Evolutionary conservation across 2,113 vertebrate genomes (phyloP).

Genomic region (Anser brachyrhynchus): DNA sequence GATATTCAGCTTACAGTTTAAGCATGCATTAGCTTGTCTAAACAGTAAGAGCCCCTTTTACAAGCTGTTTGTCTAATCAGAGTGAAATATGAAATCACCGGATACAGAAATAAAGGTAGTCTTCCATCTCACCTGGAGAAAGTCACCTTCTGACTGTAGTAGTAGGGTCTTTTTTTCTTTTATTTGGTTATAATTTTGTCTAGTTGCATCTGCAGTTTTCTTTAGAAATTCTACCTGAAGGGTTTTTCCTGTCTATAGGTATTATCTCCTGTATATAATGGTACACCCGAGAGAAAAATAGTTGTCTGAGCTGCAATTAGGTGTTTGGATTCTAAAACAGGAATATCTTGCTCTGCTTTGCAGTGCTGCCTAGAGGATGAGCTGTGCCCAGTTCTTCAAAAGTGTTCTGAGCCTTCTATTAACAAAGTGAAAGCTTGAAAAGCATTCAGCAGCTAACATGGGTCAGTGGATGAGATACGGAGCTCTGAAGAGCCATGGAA

Average conservation of each 20-base stretch:
- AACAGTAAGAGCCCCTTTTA: neutral
- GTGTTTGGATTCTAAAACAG: neutral
- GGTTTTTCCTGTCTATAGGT: neutral
- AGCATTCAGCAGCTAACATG: neutral
- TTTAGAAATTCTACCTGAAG: neutral
- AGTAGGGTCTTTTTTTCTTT: neutral
- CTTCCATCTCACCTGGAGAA: neutral
- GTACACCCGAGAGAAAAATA: neutral
- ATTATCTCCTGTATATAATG: neutral
- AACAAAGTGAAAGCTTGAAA: neutral
- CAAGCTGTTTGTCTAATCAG: neutral
- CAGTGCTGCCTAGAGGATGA: constrained; percentile 26
- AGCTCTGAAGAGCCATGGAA: neutral
- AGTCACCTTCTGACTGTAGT: neutral
- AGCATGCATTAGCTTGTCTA: constrained; percentile 22
- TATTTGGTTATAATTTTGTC: neutral
- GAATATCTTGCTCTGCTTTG: constrained; percentile 47
- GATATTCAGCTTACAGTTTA: neutral
- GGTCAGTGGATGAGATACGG: neutral
- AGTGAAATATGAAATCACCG: neutral
- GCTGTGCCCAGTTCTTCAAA: neutral
- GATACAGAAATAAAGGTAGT: neutral
- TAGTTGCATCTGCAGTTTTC: neutral
- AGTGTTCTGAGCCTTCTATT: neutral
- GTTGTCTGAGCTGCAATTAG: neutral